phyloP scores from a whole-genome alignment of 2,113 vertebrate species.

The Puntigrus tetrazona region DNA sequence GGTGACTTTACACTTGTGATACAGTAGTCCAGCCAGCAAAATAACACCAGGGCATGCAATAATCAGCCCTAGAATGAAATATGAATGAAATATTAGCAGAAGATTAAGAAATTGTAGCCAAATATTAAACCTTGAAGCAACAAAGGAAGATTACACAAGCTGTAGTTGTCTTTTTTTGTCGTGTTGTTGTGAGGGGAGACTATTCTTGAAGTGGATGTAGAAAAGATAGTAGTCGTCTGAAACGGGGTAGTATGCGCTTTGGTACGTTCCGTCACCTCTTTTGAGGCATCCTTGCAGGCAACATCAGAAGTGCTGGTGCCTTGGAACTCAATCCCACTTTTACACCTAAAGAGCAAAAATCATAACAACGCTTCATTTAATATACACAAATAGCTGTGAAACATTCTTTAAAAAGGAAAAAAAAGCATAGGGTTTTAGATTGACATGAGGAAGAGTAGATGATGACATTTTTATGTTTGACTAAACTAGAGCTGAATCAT shows the following conservation, averaged over 20 bases:
- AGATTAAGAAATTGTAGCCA: not conserved
- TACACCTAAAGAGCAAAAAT: constrained; percentile 39
- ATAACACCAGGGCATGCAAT: not conserved
- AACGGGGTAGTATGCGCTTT: not conserved
- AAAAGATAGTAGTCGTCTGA: not conserved
- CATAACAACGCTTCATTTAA: not conserved
- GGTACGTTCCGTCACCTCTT: not conserved
- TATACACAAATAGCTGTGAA: not conserved
- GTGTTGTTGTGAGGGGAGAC: not conserved
- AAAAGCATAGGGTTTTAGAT: not conserved
- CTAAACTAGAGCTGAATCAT: not conserved
- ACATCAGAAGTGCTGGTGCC: constrained; percentile 28
- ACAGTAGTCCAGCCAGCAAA: constrained; percentile 23
- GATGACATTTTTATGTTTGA: not conserved
- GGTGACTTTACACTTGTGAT: not conserved
- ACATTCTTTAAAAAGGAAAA: not conserved
- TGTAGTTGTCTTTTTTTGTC: not conserved
- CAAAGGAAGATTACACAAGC: constrained; percentile 3
- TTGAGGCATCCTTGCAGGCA: not conserved
- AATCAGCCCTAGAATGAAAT: constrained; percentile 36
- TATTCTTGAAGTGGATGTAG: not conserved
- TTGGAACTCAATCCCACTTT: not conserved
- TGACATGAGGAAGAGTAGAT: not conserved
- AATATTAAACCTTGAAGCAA: not conserved
- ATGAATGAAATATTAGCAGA: not conserved